Conservation (phyloP, 2,888 invertebrate genomes). For the Eilema caniola region DNA sequence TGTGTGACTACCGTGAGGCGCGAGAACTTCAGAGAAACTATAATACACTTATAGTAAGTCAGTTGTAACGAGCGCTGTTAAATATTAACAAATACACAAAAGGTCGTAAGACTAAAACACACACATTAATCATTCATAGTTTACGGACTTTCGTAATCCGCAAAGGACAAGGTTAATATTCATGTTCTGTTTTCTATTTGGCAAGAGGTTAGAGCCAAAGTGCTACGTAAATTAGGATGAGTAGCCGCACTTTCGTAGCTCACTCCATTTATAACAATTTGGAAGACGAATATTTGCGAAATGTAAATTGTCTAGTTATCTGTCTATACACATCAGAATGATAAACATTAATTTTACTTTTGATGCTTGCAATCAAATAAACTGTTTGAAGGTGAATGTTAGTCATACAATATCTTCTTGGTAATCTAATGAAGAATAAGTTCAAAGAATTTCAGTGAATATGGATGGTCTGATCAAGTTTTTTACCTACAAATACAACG, state of each 20-base stretch:
- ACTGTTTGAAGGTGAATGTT: not conserved
- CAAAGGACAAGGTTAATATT: slow-evolving; percentile 4
- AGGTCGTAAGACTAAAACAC: not conserved
- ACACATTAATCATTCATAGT: not conserved
- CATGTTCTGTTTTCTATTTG: slow-evolving; percentile 2
- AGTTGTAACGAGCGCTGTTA: not conserved
- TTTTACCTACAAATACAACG: too few species aligned
- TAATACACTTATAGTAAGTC: not conserved
- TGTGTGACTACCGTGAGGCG: not conserved
- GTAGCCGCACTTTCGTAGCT: not conserved
- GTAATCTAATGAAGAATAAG: not conserved
- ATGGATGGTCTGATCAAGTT: not conserved
- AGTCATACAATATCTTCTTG: not conserved
- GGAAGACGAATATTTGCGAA: not conserved
- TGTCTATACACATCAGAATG: not conserved
- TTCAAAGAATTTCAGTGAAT: not conserved
- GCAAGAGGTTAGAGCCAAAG: not conserved
- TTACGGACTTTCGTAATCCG: slow-evolving; percentile 1
- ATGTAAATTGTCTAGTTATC: not conserved
- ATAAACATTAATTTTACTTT: not conserved
- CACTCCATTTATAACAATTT: not conserved
- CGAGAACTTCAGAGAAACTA: not conserved
- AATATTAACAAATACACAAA: slow-evolving; percentile 1
- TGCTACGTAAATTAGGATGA: not conserved
- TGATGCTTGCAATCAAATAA: not conserved